Conservation (phyloP, 2,888 invertebrate genomes). For the Leptinotarsa juncta region DNA sequence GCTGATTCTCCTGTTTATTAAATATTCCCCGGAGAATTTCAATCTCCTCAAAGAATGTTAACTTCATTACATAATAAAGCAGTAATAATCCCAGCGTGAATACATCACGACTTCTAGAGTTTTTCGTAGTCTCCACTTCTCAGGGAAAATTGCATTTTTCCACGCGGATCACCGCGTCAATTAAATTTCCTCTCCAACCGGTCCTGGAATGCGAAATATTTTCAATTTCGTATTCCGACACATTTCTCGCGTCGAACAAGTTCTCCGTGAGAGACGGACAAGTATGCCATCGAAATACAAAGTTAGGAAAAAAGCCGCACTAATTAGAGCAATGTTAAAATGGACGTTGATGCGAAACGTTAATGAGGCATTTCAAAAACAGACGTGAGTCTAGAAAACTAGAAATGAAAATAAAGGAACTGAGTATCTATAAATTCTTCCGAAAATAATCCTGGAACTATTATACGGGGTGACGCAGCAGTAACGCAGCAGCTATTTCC, state of each 20-base stretch:
- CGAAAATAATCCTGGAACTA: too few species aligned
- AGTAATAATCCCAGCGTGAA: slow-evolving; percentile 3
- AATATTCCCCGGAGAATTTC: not conserved
- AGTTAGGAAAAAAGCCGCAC: not conserved
- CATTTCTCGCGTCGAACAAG: not conserved
- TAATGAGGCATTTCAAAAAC: slow-evolving; percentile 4
- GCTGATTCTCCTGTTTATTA: not conserved
- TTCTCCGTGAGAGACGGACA: not conserved
- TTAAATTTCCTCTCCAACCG: slow-evolving; percentile 8
- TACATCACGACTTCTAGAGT: slow-evolving; percentile 1
- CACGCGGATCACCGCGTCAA: not conserved
- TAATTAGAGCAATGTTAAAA: slow-evolving; percentile 9
- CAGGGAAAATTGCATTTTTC: slow-evolving; percentile 14
- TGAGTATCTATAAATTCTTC: too few species aligned
- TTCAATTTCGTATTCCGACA: slow-evolving; percentile 8
- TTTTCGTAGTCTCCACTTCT: not conserved
- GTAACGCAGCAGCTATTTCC: too few species aligned
- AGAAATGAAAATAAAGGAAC: too few species aligned
- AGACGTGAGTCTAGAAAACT: not conserved
- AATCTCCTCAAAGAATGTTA: not conserved
- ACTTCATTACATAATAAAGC: slow-evolving; percentile 13
- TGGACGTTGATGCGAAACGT: not conserved
- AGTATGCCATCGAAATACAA: not conserved
- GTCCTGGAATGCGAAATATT: slow-evolving; percentile 18
- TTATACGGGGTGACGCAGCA: too few species aligned